Evolutionary conservation across 2,797 vertebrate species (phyloP), one percentile per base, ranked within the genome.

Genomic region (Silurus aristotelis): DNA sequence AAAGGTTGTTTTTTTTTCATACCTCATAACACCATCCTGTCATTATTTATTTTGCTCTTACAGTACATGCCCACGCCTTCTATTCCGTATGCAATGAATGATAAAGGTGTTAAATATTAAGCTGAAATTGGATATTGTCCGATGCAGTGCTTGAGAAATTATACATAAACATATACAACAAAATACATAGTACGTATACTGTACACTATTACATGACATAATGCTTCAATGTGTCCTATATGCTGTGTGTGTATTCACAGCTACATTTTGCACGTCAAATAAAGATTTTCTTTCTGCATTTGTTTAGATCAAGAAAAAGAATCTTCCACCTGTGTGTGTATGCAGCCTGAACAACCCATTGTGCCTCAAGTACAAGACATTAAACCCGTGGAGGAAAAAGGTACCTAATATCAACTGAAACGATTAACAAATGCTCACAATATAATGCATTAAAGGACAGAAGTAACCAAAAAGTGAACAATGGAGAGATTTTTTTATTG

Each of bases 351-450:
- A 55, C 61, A 84, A 61, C 78, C 68, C 7, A 58, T 70, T 83
- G 67, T 84, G 67, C 67, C 85, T 68, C 85, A 55, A 27, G 79
- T 52, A 80, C 66, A 82, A 82, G 86, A 86, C 46, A 75, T n/a
- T 25, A 78, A 79, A 25, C 76, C 88, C 1, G 84, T 81, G 19
- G 89, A 91, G 38, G 90, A 83, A 66, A 92, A 90, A 94, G 95
- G 94, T 95, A 85, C 48, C 80, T 70, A 64, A 61, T 48, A 58
- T 76, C 58, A 46, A 58, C 76, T 77, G 14, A n/a, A 72, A 27
- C 13, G 5, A 55, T 56, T 52, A 38, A 38, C 22, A 73, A 7
- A 55, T 25, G 5, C 12, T 76, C 25, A 60, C 27, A 58, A 20
- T 6, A 12, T 31, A 31, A 19, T 77, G 55, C 25, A 38, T 77